Conservation (phyloP, 2,888 invertebrate species). For the Spodoptera littoralis region DNA sequence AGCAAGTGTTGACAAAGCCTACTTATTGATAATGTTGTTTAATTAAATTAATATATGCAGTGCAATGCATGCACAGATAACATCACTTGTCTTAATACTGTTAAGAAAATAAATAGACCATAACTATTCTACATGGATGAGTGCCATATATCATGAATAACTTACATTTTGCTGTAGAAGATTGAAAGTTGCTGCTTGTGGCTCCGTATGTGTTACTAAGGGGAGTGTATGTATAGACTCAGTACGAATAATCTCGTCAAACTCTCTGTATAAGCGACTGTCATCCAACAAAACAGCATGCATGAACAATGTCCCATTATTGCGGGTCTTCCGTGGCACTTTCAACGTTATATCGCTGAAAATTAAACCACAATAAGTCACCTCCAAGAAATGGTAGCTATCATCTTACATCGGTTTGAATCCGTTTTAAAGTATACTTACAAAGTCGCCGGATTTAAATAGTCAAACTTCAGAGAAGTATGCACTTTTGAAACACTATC, state of each 20-base stretch:
- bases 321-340: conserved; percentile 92
- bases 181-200: conserved; percentile 93
- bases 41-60: too few relatives aligned
- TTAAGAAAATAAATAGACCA: conserved; percentile 3
- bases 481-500: conserved; percentile 88
- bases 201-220: conserved; percentile 92
- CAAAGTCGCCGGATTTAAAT: conserved; percentile 82
- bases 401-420: too few relatives aligned
- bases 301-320: conserved; percentile 95
- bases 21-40: too few relatives aligned
- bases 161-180: conserved; percentile 88
- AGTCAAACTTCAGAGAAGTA: conserved; percentile 91
- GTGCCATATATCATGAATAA: conserved; percentile 12
- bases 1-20: too few relatives aligned
- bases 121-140: not conserved
- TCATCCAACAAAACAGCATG: conserved; percentile 91
- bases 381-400: too few relatives aligned
- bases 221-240: conserved; percentile 90
- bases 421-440: conserved; percentile 59
- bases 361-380: conserved; percentile 29
- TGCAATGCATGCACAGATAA: too few relatives aligned
- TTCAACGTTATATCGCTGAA: conserved; percentile 91
- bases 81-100: too few relatives aligned
- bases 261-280: conserved; percentile 83
- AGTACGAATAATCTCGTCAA: conserved; percentile 88